phyloP scores from a whole-genome alignment of 1,140 invertebrate species.

The Heterodera carotae region DNA sequence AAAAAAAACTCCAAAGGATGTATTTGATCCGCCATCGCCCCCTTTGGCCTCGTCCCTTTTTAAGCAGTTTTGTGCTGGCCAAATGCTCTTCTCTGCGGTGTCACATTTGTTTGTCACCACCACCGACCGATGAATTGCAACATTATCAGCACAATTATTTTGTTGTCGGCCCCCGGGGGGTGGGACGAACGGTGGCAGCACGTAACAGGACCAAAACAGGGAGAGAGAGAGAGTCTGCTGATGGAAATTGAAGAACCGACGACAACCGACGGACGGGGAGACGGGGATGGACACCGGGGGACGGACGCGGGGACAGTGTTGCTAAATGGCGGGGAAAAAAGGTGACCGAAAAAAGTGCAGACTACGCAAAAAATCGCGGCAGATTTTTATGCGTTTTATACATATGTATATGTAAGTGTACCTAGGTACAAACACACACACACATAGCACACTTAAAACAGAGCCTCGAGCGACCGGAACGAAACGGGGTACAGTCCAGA shows the following conservation, averaged over 20 bases:
- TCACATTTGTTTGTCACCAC: constrained; percentile 1
- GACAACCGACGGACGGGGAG: background rate
- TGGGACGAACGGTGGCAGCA: constrained; percentile 10
- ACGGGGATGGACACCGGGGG: no score
- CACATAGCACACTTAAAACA: no score
- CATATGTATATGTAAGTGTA: no score
- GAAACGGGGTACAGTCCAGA: no score
- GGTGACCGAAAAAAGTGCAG: background rate
- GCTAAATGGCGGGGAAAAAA: background rate
- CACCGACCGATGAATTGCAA: background rate
- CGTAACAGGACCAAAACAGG: background rate
- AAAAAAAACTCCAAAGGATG: no score
- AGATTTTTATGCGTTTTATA: background rate
- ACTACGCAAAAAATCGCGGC: background rate
- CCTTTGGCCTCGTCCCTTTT: background rate
- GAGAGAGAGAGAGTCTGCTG: constrained; percentile 1
- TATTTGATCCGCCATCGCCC: background rate
- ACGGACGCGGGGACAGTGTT: no score
- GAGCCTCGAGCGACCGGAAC: no score
- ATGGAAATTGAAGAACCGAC: no score
- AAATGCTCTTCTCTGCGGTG: background rate
- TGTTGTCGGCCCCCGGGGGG: background rate
- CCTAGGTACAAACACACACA: no score
- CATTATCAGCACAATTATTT: constrained; percentile 16
- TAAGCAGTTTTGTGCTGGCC: background rate